phyloP scores from a whole-genome alignment of 2,113 vertebrate species.

The Percina caprodes region DNA sequence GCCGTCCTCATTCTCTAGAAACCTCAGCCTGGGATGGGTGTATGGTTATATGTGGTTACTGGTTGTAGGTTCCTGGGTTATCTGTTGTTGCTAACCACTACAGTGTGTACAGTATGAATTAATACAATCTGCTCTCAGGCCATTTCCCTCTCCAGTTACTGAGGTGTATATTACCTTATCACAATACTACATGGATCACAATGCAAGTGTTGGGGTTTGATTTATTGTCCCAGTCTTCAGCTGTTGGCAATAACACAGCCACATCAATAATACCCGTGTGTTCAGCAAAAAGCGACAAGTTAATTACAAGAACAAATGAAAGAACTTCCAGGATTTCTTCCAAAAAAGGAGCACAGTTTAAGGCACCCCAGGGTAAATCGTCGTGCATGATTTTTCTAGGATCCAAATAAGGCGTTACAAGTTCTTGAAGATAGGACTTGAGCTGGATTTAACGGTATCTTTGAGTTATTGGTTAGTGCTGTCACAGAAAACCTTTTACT shows the following conservation, averaged over 20 bases:
- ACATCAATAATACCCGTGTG: conserved; percentile 59
- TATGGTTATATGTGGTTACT: neutral
- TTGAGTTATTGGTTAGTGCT: neutral
- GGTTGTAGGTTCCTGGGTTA: neutral
- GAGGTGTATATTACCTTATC: conserved; percentile 37
- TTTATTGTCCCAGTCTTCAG: conserved; percentile 49
- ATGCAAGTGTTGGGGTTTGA: conserved; percentile 54
- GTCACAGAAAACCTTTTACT: neutral
- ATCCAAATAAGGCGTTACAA: neutral
- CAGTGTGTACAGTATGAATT: conserved; percentile 8
- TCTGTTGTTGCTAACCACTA: conserved; percentile 1
- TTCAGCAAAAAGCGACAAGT: conserved; percentile 56
- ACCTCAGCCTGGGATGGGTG: neutral
- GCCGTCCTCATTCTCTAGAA: neutral
- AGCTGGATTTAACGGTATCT: neutral
- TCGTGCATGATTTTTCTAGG: neutral
- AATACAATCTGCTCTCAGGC: conserved; percentile 12
- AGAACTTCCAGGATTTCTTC: conserved; percentile 21
- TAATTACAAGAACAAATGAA: conserved; percentile 62
- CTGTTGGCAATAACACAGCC: conserved; percentile 54
- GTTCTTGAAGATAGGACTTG: neutral
- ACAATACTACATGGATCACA: conserved; percentile 29
- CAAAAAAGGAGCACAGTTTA: neutral
- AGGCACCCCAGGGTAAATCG: neutral
- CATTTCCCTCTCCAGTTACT: conserved; percentile 8